Evolutionary conservation across 1,140 invertebrate genomes (phyloP), one percentile per base, ranked within the genome.

Genomic region (Paraescarpia echinospica): DNA sequence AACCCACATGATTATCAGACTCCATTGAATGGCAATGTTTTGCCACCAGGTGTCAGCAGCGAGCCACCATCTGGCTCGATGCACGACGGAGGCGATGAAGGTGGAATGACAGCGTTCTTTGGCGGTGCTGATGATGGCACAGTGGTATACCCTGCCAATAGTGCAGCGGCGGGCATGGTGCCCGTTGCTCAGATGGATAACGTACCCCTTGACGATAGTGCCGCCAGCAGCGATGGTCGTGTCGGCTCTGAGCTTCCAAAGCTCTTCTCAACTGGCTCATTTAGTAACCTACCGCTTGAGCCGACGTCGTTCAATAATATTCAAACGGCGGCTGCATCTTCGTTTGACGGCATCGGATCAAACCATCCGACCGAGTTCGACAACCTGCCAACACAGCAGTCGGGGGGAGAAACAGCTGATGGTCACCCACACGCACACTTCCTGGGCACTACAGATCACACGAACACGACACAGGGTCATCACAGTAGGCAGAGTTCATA

Each of bases 71-170:
- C 59, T 77, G 35, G 89, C 14, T 35, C 33, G 35, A 27, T 34
- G 35, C 89, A 90, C 89, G 5, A 90, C 27, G 18, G 18, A 90
- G 89, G 89, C 35, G n/a, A n/a, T 35, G 35, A 90, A 5, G 89
- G 89, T 33, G 89, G 89, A 9, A 90, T 90, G 89, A 34, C 89
- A 90, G 89, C 89, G 33, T 90, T 90, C 35, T 5, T 90, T 22
- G 33, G 35, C 35, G n/a, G 34, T 90, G 18, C 89, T 34, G n/a
- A 90, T 1, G 6, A 90, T 90, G 89, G 33, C n/a, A 4, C 89
- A 5, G 2, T 77, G 12, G 22, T 77, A 4, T 77, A 77, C 27
- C 22, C 59, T 22, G 9, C 59, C 59, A 77, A 77, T 77, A 90
- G 34, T 35, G 89, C 14, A 22, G 8, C 89, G 89, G 89, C 89